Evolutionary conservation across 2,113 vertebrate species (phyloP), one percentile per base, ranked within the genome.

Genomic region (Epinephelus lanceolatus): DNA sequence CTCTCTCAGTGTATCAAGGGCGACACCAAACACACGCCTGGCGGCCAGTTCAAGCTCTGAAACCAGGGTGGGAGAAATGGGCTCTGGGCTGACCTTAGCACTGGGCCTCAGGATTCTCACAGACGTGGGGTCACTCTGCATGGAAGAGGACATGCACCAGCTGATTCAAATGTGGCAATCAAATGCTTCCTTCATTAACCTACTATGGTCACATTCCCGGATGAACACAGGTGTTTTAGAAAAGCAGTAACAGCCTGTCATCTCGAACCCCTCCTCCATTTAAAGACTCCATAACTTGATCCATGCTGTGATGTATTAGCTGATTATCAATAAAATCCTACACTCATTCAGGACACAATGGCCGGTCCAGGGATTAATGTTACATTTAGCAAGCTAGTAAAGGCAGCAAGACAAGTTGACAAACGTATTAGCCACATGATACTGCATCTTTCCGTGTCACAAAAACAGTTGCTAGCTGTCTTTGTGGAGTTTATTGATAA

Each of bases 21-120:
- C 73, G 76, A 94, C 94, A 17, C 94, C 95, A 87, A 96, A 97
- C 0, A 85, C 84, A 88, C 87, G 53, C 30, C 67, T 81, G n/a
- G 71, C 2, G 0, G 37, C n/a, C 21, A 33, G 7, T 15, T 70
- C 37, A 30, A 82, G 49, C 49, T 91, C 59, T 4, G 80, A 37
- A 3, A 57, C 80, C 74, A 68, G 62, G 51, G 61, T 78, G 37
- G 88, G 57, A 75, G 27, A 15, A n/a, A 12, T 8, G n/a, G 60
- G 78, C 68, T 91, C 88, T 2, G 91, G 93, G 51, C 85, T 81
- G 55, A 94, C 86, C 56, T 92, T 92, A 42, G 89, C 25, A 0
- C 55, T 51, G 30, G 82, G 65, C 49, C 60, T 84, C 63, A 88
- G 27, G 67, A 93, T 88, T 73, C 85, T 86, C 53, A 93, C 88